Evolutionary conservation across 2,888 invertebrate species (phyloP).

Genomic region (Cetonia aurata): DNA sequence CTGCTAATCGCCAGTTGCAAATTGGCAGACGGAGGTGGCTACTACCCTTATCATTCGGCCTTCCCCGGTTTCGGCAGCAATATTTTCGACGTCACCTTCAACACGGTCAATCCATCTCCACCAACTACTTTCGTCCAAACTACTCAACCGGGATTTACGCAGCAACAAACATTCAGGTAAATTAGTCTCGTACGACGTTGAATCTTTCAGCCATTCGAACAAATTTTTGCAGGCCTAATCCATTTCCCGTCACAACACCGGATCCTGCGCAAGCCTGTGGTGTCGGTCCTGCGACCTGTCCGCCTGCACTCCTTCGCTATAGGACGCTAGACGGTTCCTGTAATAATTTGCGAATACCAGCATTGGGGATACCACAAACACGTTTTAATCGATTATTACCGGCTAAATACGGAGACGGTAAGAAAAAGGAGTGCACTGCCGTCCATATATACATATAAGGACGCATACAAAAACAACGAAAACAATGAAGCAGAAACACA

Average conservation of each 20-base stretch:
- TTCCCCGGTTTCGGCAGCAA: not conserved
- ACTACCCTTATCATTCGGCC: not conserved
- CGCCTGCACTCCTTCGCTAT: slow-evolving; percentile 76
- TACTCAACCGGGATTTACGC: not conserved
- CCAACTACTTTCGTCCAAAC: not conserved
- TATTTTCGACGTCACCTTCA: slow-evolving; percentile 21
- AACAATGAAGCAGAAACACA: too few species aligned
- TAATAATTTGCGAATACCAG: slow-evolving; percentile 88
- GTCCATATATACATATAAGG: too few species aligned
- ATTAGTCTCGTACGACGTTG: not conserved
- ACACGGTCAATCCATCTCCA: not conserved
- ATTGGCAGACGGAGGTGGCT: slow-evolving; percentile 2
- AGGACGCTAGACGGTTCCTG: slow-evolving; percentile 92
- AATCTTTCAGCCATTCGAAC: not conserved
- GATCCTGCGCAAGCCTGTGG: slow-evolving; percentile 70
- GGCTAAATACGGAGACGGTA: slow-evolving; percentile 78
- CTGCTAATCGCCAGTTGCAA: not conserved
- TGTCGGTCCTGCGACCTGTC: slow-evolving; percentile 67
- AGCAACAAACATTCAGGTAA: slow-evolving; percentile 10
- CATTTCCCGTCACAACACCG: slow-evolving; percentile 62
- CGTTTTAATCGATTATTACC: slow-evolving; percentile 76
- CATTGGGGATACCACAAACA: slow-evolving; percentile 84
- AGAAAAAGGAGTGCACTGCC: slow-evolving; percentile 52
- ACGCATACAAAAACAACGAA: too few species aligned
- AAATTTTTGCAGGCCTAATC: slow-evolving; percentile 11